Base-by-base conservation (phyloP, 2,888 invertebrate species). In the Autographa pulchrina region DNA sequence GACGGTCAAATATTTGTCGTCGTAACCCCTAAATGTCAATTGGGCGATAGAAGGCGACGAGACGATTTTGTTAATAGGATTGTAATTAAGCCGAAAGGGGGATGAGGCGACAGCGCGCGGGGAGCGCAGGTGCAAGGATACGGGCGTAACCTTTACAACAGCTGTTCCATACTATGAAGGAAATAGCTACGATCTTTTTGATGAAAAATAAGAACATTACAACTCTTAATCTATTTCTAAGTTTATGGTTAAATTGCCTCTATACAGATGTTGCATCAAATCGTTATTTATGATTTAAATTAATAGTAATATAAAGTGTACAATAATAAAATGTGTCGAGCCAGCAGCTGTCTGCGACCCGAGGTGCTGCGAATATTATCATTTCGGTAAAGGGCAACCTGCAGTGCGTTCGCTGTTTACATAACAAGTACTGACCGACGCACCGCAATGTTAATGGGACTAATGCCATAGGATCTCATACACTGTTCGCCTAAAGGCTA, bases 111-210 rank as follows among this genome's bases (percentile, higher is more conserved):
- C 63, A 75, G 83, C 78, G 80, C 75, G 83, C 79, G 81, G 83
- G 86, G 80, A 77, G 75, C 82, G 94, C 95, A 95, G 95, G 95
- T 96, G 95, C 92, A 87, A 89, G 89, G 89, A 90, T 90, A 88
- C 89, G 91, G 93, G 93, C 91, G 93, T 94, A 92, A 93, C 93
- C 93, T 94, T 94, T 92, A 85, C 81, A 91, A 92, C 95, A 96
- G 94, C 95, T 95, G 95, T 91, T 92, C 88, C 77, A 86, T 86
- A 80, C 89, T 86, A 88, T 86, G 86, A 84, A 91, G 92, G 92
- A 92, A 94, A 92, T 90, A 85, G 84, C 89, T 89, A 84, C 86
- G 86, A 90, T 89, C 88, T 81, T 77, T 73, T 84, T 83, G 78
- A 85, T 85, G 88, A 86, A 86, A 88, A 90, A 90, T 88, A 88